These are phyloP conservation scores for Drosophila tropicalis DNA, from an alignment of 1,140 invertebrate genomes.

Conservation along the genomic window DNA sequence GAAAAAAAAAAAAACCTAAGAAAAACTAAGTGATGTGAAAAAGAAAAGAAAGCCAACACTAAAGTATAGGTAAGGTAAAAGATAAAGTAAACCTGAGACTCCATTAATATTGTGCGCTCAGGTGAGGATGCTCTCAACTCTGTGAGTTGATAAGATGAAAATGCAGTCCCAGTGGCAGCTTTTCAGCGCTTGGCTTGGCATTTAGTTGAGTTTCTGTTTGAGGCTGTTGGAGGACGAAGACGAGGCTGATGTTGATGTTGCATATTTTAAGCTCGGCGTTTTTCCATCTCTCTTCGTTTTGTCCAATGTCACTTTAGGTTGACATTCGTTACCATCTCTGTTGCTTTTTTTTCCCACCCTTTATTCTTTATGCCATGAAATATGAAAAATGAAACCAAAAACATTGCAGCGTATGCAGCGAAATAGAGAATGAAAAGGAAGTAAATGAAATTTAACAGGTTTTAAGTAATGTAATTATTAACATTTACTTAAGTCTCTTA, in stretches of 20 bases:
- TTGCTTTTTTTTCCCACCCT: not conserved
- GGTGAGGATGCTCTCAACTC: conserved; percentile 29
- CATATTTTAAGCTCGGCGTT: conserved; percentile 25
- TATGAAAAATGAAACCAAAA: conserved; percentile 21
- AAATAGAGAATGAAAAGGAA: not conserved
- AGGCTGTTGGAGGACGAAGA: not conserved
- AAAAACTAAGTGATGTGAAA: not conserved
- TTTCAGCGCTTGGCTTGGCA: conserved; percentile 39
- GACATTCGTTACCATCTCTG: conserved; percentile 43
- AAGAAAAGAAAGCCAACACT: conserved; percentile 15
- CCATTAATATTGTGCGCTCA: conserved; percentile 66
- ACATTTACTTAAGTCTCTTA: conserved; percentile 1
- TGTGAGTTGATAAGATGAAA: conserved; percentile 51
- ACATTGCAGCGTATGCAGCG: not conserved
- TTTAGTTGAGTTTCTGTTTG: conserved; percentile 18
- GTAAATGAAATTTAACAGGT: not conserved
- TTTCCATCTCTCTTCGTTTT: conserved; percentile 1
- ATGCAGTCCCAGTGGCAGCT: conserved; percentile 55
- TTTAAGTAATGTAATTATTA: conserved; percentile 3
- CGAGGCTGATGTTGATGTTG: conserved; percentile 9
- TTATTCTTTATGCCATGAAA: conserved; percentile 10
- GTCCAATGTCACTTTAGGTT: conserved; percentile 20
- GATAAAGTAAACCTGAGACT: conserved; percentile 28
- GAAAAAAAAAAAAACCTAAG: not conserved
- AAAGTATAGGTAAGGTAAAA: conserved; percentile 14